Evolutionary conservation across 2,888 invertebrate genomes (phyloP).

Genomic region (Balanococcus diminutus): DNA sequence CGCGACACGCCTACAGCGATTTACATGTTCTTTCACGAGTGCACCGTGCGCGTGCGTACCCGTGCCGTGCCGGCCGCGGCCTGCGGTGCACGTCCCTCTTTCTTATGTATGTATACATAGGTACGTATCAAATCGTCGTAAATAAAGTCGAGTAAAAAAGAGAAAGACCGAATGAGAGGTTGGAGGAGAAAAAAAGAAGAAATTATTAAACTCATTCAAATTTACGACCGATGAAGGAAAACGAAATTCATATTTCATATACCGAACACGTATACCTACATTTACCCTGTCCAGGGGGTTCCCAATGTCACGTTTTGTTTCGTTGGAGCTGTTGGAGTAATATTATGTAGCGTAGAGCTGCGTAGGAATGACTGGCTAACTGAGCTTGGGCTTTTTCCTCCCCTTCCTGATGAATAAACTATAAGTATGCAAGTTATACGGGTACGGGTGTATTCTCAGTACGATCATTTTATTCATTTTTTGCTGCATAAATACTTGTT

Average conservation of each 20-base stretch:
- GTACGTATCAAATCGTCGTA: background rate
- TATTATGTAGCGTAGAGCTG: no score
- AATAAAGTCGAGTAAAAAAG: background rate
- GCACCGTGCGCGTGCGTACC: background rate
- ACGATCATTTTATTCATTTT: no score
- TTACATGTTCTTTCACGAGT: background rate
- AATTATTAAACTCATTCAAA: conserved; percentile 46
- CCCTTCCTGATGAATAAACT: no score
- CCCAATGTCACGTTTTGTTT: background rate
- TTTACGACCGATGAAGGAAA: conserved; percentile 47
- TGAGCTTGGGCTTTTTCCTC: no score
- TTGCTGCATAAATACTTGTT: no score
- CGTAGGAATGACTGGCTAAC: no score
- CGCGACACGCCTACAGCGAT: conserved; percentile 27
- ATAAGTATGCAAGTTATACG: no score
- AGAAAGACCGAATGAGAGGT: background rate
- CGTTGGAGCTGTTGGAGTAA: no score
- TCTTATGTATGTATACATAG: background rate
- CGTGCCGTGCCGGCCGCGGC: background rate
- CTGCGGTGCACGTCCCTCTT: background rate
- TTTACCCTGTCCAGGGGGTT: background rate
- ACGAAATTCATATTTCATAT: conserved; percentile 49
- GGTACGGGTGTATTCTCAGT: no score
- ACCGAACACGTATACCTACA: background rate
- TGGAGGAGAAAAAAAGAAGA: background rate